Evolutionary conservation across 2,888 invertebrate species (phyloP).

Genomic region (Campoplex capitator): DNA sequence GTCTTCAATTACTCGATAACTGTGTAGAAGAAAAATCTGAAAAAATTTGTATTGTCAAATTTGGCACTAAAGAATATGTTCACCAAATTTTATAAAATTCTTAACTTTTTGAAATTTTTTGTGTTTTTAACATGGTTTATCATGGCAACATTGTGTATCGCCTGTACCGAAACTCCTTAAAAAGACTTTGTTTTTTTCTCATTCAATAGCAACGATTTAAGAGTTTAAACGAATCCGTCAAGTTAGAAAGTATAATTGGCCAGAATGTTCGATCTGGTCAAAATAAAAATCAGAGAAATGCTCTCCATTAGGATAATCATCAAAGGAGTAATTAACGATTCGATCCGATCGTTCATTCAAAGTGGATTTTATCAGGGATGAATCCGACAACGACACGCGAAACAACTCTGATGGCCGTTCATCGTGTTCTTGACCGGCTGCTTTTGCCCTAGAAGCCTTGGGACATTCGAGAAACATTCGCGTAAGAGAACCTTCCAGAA

Average conservation of each 20-base stretch:
- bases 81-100: too few species aligned
- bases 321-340: not conserved
- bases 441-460: constrained; percentile 37
- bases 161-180: too few species aligned
- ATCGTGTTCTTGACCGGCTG: constrained; percentile 8
- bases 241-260: not conserved
- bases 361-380: not conserved
- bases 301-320: not conserved
- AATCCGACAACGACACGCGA: not conserved
- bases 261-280: not conserved
- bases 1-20: too few species aligned
- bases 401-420: constrained; percentile 3
- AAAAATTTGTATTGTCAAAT: too few species aligned
- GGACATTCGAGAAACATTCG: constrained; percentile 31
- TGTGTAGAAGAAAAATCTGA: too few species aligned
- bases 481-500: constrained; percentile 52
- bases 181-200: too few species aligned
- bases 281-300: not conserved
- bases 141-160: too few species aligned
- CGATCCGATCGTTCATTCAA: not conserved
- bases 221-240: not conserved
- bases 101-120: too few species aligned
- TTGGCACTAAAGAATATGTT: too few species aligned
- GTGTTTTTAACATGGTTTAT: too few species aligned
- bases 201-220: not conserved